These are phyloP conservation scores for Seira musarum DNA, from an alignment of 2,888 invertebrate genomes.

Conservation along the genomic window DNA sequence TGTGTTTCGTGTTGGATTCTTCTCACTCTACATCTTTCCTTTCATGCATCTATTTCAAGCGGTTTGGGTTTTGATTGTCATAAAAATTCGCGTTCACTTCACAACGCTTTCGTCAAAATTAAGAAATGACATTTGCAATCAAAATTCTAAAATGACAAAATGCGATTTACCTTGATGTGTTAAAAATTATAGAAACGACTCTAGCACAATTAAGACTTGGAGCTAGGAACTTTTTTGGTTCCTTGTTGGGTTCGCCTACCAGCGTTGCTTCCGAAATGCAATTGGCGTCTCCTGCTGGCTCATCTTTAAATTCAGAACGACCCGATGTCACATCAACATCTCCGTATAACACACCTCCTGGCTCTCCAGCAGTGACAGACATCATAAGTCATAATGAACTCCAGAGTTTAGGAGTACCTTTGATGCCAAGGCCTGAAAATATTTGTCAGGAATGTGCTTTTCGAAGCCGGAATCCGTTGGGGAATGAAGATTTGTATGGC, in stretches of 20 bases:
- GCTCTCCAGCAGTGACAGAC: conserved; percentile 36
- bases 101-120: too few relatives aligned
- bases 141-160: too few relatives aligned
- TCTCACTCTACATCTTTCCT: too few relatives aligned
- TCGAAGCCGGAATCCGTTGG: neutral
- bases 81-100: too few relatives aligned
- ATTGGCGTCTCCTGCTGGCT: neutral
- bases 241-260: conserved; percentile 2
- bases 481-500: conserved; percentile 40
- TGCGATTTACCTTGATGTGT: too few relatives aligned
- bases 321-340: neutral
- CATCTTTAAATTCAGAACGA: too few relatives aligned
- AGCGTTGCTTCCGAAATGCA: neutral
- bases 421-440: neutral
- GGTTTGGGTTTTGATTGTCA: too few relatives aligned
- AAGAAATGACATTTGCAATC: too few relatives aligned
- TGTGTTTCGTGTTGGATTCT: too few relatives aligned
- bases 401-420: conserved; percentile 1
- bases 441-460: conserved; percentile 53
- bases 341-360: conserved; percentile 31
- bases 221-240: conserved; percentile 57
- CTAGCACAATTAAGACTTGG: conserved; percentile 64
- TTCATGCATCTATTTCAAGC: too few relatives aligned
- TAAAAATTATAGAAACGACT: conserved; percentile 62
- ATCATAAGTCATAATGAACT: conserved; percentile 46